A percentile compares a stretch with the other conserved stretches of the same genome.
Conservation (phyloP, 1,140 invertebrate genomes). For the Aphaenogaster floridana region DNA sequence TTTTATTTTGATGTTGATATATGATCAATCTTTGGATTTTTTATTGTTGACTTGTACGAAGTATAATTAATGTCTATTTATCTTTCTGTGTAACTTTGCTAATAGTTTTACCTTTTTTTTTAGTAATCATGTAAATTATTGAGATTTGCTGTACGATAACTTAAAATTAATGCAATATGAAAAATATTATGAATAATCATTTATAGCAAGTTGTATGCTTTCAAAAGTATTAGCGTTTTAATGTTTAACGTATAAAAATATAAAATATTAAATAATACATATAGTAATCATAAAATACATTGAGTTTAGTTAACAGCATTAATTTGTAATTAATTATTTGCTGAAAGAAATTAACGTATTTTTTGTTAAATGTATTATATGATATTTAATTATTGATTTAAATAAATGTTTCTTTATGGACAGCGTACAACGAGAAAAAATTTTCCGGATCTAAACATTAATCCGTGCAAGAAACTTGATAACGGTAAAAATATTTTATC, state of each 20-base stretch:
- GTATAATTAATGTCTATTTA: background rate
- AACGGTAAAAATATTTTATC: background rate
- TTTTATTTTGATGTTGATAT: background rate
- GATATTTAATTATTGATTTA: background rate
- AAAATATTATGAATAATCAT: background rate
- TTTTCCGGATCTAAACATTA: background rate
- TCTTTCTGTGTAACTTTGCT: background rate
- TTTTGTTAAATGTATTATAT: background rate
- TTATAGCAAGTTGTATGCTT: background rate
- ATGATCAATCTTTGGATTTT: background rate
- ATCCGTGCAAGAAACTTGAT: background rate
- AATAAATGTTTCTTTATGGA: background rate
- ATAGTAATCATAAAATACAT: conserved; percentile 8
- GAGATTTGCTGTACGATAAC: background rate
- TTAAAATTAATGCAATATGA: background rate
- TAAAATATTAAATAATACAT: background rate
- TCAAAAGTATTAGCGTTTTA: background rate
- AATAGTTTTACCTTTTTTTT: background rate
- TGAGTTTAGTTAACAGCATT: background rate
- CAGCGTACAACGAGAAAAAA: background rate
- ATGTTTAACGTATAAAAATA: background rate
- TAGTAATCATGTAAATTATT: background rate
- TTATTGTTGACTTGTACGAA: background rate
- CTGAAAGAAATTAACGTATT: background rate
- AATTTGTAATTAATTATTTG: background rate